Percentiles rank a stretch among this genome's conserved stretches.
These are phyloP conservation scores for Agrochola litura DNA, from an alignment of 2,888 invertebrate species.

Conservation along the genomic window DNA sequence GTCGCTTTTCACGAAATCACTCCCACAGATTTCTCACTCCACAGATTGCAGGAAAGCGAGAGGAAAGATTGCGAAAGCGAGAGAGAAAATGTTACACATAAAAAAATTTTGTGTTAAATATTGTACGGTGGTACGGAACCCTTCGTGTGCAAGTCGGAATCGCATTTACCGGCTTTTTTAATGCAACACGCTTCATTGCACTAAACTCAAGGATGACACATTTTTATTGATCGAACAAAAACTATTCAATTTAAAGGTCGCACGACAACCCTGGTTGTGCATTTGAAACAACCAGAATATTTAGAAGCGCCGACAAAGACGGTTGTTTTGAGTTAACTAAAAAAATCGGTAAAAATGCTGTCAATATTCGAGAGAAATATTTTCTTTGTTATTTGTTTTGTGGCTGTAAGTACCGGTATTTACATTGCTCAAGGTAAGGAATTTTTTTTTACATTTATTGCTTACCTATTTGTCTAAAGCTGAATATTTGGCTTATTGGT, in stretches of 20 bases:
- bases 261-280: slow-evolving; percentile 65
- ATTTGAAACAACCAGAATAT: slow-evolving; percentile 66
- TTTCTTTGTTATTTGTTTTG: slow-evolving; percentile 68
- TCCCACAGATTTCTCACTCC: too few relatives aligned
- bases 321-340: slow-evolving; percentile 57
- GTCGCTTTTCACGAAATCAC: too few relatives aligned
- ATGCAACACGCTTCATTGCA: slow-evolving; percentile 74
- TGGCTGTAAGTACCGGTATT: slow-evolving; percentile 72
- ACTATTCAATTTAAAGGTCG: slow-evolving; percentile 76
- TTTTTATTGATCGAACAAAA: slow-evolving; percentile 78
- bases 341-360: slow-evolving; percentile 55
- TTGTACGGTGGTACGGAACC: neutral
- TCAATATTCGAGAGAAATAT: slow-evolving; percentile 60
- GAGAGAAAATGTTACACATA: too few relatives aligned
- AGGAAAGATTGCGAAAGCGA: too few relatives aligned
- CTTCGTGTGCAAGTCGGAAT: neutral
- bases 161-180: slow-evolving; percentile 17
- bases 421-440: slow-evolving; percentile 82
- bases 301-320: slow-evolving; percentile 50
- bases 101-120: neutral
- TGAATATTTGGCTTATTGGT: neutral
- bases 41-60: too few relatives aligned
- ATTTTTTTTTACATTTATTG: neutral
- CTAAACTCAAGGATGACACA: slow-evolving; percentile 84
- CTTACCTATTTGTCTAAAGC: neutral